phyloP scores from a whole-genome alignment of 64 coral and sea anemone genomes.

The Hydrozoanthus tunicans region DNA sequence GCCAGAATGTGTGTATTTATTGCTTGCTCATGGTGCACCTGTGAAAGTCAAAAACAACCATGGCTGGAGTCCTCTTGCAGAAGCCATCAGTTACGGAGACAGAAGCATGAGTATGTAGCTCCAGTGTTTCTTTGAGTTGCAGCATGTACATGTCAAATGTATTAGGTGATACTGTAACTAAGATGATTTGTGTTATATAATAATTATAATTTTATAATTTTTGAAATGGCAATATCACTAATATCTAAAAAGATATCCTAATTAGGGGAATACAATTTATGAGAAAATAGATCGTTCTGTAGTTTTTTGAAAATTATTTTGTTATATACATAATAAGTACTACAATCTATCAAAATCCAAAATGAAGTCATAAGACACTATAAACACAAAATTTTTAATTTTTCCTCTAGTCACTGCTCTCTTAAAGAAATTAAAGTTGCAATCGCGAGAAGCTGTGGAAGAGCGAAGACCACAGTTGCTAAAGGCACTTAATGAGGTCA shows the following conservation, averaged over 20 bases:
- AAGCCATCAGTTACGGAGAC: constrained; percentile 96
- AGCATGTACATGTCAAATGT: neutral
- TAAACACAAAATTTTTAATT: neutral
- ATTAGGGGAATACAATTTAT: too few species aligned
- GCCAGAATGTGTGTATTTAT: constrained; percentile 89
- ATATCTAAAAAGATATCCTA: too few species aligned
- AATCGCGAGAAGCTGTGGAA: constrained; percentile 77
- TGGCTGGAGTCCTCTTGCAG: constrained; percentile 92
- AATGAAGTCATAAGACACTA: neutral
- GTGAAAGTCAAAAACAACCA: constrained; percentile 95
- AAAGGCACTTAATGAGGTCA: constrained; percentile 79
- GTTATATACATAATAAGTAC: too few species aligned
- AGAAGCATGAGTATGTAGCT: constrained; percentile 83
- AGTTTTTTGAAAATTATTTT: too few species aligned
- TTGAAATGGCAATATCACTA: too few species aligned
- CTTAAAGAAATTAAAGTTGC: constrained; percentile 91
- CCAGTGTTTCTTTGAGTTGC: neutral
- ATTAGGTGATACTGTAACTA: neutral
- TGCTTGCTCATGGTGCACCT: constrained; percentile 80
- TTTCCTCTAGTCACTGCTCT: constrained; percentile 72
- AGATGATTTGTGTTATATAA: too few species aligned
- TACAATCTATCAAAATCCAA: neutral
- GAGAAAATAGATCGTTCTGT: too few species aligned
- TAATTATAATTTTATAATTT: too few species aligned
- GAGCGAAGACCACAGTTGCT: constrained; percentile 77